Evolutionary conservation across 2,797 vertebrate genomes (phyloP).

Genomic region (Lates japonicus): DNA sequence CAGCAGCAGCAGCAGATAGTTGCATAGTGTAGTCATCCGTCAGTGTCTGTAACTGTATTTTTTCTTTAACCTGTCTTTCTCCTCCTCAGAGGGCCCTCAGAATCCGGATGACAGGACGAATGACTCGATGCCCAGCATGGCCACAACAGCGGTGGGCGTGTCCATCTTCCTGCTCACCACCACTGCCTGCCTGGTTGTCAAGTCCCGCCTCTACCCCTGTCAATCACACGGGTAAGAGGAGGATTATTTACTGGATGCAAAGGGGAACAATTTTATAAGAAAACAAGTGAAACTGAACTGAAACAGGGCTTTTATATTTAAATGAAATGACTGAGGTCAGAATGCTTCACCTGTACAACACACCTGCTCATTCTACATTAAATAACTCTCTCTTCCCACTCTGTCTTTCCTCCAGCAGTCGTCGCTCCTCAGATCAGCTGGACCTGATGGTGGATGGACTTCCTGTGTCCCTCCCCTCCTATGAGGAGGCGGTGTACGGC

Average conservation of each 20-base stretch:
- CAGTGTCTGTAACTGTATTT: neutral
- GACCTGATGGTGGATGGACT: slow-evolving; percentile 85
- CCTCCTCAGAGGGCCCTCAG: slow-evolving; percentile 57
- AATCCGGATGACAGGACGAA: slow-evolving; percentile 37
- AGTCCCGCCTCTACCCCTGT: slow-evolving; percentile 83
- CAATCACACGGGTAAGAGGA: slow-evolving; percentile 76
- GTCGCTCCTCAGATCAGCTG: slow-evolving; percentile 85
- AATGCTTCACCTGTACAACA: neutral
- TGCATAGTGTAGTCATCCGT: no score
- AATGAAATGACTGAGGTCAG: neutral
- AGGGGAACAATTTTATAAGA: no score
- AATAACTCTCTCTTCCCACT: neutral
- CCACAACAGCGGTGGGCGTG: slow-evolving; percentile 84
- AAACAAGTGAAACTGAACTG: no score
- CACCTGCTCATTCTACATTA: neutral
- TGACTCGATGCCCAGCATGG: slow-evolving; percentile 80
- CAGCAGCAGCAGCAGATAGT: neutral
- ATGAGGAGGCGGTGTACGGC: slow-evolving; percentile 86
- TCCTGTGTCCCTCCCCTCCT: slow-evolving; percentile 83
- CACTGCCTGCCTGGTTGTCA: slow-evolving; percentile 85
- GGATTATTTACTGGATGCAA: neutral
- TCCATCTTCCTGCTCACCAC: slow-evolving; percentile 87
- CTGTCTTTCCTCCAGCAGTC: slow-evolving; percentile 55
- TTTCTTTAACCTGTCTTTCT: neutral
- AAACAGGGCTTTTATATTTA: neutral